Evolutionary conservation across 2,113 vertebrate genomes (phyloP), one percentile per base, ranked within the genome.

Genomic region (Callipepla californica): DNA sequence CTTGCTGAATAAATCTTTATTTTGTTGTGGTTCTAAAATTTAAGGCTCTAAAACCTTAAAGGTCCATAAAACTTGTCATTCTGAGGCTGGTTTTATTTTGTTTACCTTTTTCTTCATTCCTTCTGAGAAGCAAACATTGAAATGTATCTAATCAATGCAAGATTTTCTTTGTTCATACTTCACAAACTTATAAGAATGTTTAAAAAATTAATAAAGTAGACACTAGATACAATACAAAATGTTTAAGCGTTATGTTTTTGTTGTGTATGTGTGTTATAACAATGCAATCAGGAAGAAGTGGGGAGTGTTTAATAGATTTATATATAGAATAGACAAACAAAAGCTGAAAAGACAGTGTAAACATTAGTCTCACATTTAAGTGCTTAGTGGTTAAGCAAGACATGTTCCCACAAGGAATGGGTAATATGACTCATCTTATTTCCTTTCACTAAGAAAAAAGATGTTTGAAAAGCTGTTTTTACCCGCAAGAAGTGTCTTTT

Each of bases 211-310:
- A 28, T 76, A 44, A 80, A 74, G 70, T n/a, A 77, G 26, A 30
- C 20, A 86, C 14, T 40, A 59, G 15, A 28, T 21, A 26, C 15
- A 25, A 30, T 66, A 53, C 16, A 66, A 80, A 72, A 88, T 61
- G 9, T 67, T 6, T 61, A 73, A 50, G 3, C 13, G 14, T 74
- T 74, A 4, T 30, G 6, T 87, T 87, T 84, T 86, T 89, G 36
- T 75, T 22, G 16, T 38, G 6, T 83, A 36, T 36, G 40, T 40
- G 69, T 66, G 30, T n/a, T 69, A 23, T 23, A 76, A 61, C 11
- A 65, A 89, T 55, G 25, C 51, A 47, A 78, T 84, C 26, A 50
- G 30, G 66, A 81, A 95, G 77, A 50, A 88, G 87, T 51, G 17
- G 22, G 58, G 7, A 58, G 45, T 1, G 4, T 67, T 73, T 72